Percentiles rank a stretch among this genome's conserved stretches.
phyloP scores from a whole-genome alignment of 2,888 invertebrate genomes.

The Coleophora deauratella region DNA sequence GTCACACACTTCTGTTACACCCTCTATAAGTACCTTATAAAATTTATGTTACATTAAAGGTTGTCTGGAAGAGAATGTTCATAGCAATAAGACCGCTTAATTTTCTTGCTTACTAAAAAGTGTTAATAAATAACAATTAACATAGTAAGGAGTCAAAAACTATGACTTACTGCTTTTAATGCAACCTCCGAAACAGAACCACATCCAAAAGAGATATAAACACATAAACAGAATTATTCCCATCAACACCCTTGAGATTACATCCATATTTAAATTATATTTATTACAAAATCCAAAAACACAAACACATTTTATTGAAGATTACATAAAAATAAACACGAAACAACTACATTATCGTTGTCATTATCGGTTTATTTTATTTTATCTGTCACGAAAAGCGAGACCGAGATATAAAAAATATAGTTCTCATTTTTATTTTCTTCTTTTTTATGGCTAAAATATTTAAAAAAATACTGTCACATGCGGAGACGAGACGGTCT shows the following conservation, averaged over 20 bases:
- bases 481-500: too few species aligned
- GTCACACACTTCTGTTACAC: too few species aligned
- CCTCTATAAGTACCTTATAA: too few species aligned
- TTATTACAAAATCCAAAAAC: background rate
- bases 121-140: background rate
- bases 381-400: constrained; percentile 5
- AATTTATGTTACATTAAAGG: too few species aligned
- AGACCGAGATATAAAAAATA: background rate
- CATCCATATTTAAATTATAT: constrained; percentile 32
- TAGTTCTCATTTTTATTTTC: background rate
- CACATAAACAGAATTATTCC: constrained; percentile 44
- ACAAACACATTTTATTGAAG: background rate
- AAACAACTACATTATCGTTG: background rate
- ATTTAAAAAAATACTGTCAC: too few species aligned
- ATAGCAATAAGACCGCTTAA: too few species aligned
- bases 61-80: too few species aligned
- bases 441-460: too few species aligned
- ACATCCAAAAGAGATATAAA: constrained; percentile 52
- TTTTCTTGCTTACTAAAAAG: too few species aligned
- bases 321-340: constrained; percentile 1
- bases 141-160: background rate
- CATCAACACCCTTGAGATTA: constrained; percentile 28
- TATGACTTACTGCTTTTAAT: constrained; percentile 42
- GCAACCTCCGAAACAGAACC: constrained; percentile 58
- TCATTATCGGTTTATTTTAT: constrained; percentile 3